Evolutionary conservation across 2,113 vertebrate species (phyloP), one percentile per base, ranked within the genome.

Genomic region (Eudyptes chrysolophus): DNA sequence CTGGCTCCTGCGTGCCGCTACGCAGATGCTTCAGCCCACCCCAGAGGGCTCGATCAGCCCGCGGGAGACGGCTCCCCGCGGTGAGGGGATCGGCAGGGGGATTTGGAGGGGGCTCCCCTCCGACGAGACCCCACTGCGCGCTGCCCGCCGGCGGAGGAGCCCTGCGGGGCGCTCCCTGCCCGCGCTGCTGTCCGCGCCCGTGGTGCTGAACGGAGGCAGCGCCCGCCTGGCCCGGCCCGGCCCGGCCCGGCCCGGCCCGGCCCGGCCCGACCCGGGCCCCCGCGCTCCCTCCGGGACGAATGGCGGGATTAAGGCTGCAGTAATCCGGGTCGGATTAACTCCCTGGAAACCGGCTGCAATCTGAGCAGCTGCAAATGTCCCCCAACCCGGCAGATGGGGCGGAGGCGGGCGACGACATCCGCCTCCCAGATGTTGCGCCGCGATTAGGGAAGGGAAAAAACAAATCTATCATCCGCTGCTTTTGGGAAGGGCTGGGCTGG

Each of bases 401-500:
- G 51, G 51, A 18, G n/a, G 4, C 5, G 5, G 10, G 7, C 11
- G 3, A 18, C 4, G 2, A 6, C 44, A 76, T 51, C 58, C 42
- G 10, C 36, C 9, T 14, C 34, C 71, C 90, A 82, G 91, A 71
- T 88, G 87, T 86, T 61, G 66, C 65, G 22, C 61, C 10, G 65
- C 8, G 79, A 77, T 80, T 90, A 80, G 34, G 30, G 51, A 65
- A 49, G 58, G 60, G 21, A 46, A 70, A 49, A 13, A 38, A 3
- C 38, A 86, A 60, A 70, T 11, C 3, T 77, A 80, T 93, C 62
- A 77, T 83, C 85, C 46, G 40, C 79, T 38, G 95, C 58, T 92
- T 94, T 97, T 95, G 90, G 96, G 75, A 94, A 96, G 88, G 96
- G 92, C 90, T 75, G 79, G 83, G 83, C 79, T 42, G 92, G 32